phyloP scores from a whole-genome alignment of 2,113 vertebrate genomes.

The Brachyhypopomus occidentalis region DNA sequence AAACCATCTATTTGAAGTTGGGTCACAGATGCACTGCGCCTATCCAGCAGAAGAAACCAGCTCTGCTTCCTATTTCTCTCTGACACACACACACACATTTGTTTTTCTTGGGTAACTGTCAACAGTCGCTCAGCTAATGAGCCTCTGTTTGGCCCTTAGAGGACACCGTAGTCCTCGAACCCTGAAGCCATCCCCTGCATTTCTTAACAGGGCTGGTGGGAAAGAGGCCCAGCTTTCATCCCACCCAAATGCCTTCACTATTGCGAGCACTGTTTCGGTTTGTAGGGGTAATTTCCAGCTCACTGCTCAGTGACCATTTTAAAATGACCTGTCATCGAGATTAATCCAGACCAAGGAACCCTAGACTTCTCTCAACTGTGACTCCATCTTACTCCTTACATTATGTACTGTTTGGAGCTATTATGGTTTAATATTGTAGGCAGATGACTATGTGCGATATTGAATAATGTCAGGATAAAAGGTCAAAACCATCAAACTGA shows the following conservation, averaged over 20 bases:
- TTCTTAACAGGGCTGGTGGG: slow-evolving; percentile 53
- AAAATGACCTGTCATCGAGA: slow-evolving; percentile 55
- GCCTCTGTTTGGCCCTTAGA: slow-evolving; percentile 63
- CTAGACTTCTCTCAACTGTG: slow-evolving; percentile 50
- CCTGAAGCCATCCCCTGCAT: slow-evolving; percentile 57
- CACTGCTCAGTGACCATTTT: slow-evolving; percentile 55
- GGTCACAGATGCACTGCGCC: slow-evolving; percentile 58
- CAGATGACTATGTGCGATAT: slow-evolving; percentile 58
- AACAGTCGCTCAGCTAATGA: slow-evolving; percentile 60
- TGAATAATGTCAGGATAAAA: slow-evolving; percentile 68
- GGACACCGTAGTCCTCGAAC: slow-evolving; percentile 58
- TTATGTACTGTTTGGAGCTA: slow-evolving; percentile 64
- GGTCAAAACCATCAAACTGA: slow-evolving; percentile 64
- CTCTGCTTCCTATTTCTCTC: neutral
- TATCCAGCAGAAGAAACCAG: slow-evolving; percentile 54
- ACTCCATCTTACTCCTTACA: slow-evolving; percentile 56
- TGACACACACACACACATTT: neutral
- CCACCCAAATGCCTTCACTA: slow-evolving; percentile 47
- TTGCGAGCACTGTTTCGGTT: slow-evolving; percentile 51
- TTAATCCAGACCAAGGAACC: slow-evolving; percentile 51
- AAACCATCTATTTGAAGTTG: slow-evolving; percentile 60
- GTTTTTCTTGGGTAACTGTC: slow-evolving; percentile 45
- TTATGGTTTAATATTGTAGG: slow-evolving; percentile 62
- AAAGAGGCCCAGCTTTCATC: slow-evolving; percentile 57
- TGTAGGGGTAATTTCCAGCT: slow-evolving; percentile 54